These are phyloP conservation scores for Diarsia brunnea DNA, from an alignment of 2,888 invertebrate species.

Conservation along the genomic window DNA sequence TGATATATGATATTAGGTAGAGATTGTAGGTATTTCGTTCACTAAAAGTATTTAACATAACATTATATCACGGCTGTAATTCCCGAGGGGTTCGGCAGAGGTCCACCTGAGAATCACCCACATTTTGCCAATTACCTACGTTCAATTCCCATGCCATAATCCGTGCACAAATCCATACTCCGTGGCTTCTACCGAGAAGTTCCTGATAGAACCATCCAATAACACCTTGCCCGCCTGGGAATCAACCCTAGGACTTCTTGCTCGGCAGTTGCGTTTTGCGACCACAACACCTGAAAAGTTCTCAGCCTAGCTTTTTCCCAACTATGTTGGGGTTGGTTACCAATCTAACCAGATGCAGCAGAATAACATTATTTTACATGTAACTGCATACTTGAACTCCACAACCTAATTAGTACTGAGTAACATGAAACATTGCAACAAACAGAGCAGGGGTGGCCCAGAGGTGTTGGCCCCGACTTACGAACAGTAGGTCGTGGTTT, in stretches of 20 bases:
- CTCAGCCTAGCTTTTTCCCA: no score
- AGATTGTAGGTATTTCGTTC: not conserved
- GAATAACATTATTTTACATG: no score
- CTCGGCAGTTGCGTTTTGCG: not conserved
- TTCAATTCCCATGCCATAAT: not conserved
- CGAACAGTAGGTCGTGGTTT: no score
- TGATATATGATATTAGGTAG: not conserved
- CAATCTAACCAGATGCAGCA: no score
- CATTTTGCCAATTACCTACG: not conserved
- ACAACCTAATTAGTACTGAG: no score
- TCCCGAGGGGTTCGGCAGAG: not conserved
- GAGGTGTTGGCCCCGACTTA: no score
- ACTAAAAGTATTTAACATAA: not conserved
- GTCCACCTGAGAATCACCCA: not conserved
- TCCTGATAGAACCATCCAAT: not conserved
- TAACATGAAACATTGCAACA: no score
- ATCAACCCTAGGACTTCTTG: not conserved
- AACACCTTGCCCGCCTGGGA: not conserved
- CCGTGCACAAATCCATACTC: not conserved
- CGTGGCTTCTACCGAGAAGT: not conserved
- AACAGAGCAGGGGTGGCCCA: no score
- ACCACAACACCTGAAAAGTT: no score
- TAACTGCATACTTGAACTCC: no score
- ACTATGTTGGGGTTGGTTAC: no score
- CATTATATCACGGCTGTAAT: not conserved